These are phyloP conservation scores for Drosophila lacicola DNA, from an alignment of 2,888 invertebrate genomes.

Conservation along the genomic window DNA sequence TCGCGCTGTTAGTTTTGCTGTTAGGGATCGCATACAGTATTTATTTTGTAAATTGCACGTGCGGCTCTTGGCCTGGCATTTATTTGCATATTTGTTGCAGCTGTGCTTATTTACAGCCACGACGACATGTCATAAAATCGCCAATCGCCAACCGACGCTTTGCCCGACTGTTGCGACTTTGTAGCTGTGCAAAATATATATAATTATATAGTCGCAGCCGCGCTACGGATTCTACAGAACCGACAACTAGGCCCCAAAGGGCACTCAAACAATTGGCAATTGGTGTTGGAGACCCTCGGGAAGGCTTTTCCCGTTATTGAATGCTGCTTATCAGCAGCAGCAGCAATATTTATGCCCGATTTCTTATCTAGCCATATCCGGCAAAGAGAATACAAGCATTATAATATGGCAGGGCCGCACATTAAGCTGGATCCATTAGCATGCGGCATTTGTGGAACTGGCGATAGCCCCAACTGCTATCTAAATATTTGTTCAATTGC, in stretches of 20 bases:
- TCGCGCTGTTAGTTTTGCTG: neutral
- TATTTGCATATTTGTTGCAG: slow-evolving; percentile 76
- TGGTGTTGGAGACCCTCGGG: slow-evolving; percentile 3
- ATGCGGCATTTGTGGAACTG: slow-evolving; percentile 18
- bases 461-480: slow-evolving; percentile 32
- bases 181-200: slow-evolving; percentile 11
- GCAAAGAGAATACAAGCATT: slow-evolving; percentile 18
- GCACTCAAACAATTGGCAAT: slow-evolving; percentile 19
- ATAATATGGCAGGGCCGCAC: neutral
- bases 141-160: slow-evolving; percentile 27
- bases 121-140: slow-evolving; percentile 41
- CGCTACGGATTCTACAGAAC: neutral
- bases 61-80: slow-evolving; percentile 24
- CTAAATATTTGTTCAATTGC: slow-evolving; percentile 54
- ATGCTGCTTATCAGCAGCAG: slow-evolving; percentile 27
- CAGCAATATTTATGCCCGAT: slow-evolving; percentile 8
- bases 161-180: slow-evolving; percentile 12
- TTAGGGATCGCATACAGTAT: neutral
- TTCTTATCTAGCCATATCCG: slow-evolving; percentile 57
- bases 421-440: slow-evolving; percentile 24
- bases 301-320: slow-evolving; percentile 3
- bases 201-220: neutral
- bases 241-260: neutral
- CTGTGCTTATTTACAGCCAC: slow-evolving; percentile 67
- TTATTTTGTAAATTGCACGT: slow-evolving; percentile 39